Base-by-base conservation (phyloP, 2,113 vertebrate genomes). In the Eleginops maclovinus region DNA sequence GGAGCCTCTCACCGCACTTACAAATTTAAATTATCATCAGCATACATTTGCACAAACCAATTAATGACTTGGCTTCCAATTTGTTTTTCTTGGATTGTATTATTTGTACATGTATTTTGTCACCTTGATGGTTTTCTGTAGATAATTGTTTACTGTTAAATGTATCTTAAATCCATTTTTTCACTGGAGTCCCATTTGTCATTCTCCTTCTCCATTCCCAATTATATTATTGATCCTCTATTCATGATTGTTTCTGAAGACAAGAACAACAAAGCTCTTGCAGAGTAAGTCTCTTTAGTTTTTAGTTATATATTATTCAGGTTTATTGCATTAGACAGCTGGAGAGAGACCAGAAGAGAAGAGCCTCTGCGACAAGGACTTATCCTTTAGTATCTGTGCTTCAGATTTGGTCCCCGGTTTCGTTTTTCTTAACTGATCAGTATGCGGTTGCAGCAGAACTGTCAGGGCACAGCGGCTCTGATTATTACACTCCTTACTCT, bases 401-500 rank as follows among this genome's bases (percentile, higher is more conserved):
- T 36, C 8, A 36, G 31, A 50, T 77, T 19, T 28, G 31, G 36
- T 75, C 2, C 47, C 68, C 11, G 15, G 1, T 19, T 56, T 16
- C 0, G 7, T 63, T 69, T 72, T 49, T 40, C 43, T 61, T 47
- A 22, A 50, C 21, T 55, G 79, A 74, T 77, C 58, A 50, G 21
- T 71, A 47, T 51, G 41, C 36, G 44, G 60, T 47, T 72, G 81
- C 73, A 62, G 62, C 59, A 36, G 60, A 70, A 50, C 53, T 59
- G 68, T 64, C 64, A 21, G 65, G 14, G 44, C 61, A 58, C 81
- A 14, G 85, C 40, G 1, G 65, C 75, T 83, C 73, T 49, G 36
- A 74, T 83, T 69, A 76, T 81, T 74, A 69, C 55, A 15, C 78
- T 55, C 50, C 58, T 81, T 21, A 60, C 64, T 86, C 77, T 77